A percentile compares a stretch with the other conserved stretches of the same genome.
Conservation (phyloP, 2,113 vertebrate species). For the Scartelaos histophorus region DNA sequence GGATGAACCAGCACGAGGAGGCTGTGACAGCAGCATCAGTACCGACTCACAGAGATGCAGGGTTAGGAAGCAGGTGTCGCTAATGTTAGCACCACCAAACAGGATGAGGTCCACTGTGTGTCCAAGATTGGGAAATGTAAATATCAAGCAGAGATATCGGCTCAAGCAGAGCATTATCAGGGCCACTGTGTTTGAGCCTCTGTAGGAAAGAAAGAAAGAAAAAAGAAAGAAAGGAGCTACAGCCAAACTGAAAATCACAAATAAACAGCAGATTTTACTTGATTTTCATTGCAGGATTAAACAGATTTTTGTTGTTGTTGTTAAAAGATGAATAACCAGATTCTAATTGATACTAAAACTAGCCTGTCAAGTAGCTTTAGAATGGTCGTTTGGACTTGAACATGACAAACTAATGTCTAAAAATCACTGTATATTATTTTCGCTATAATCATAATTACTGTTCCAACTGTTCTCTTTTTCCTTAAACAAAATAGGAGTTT, state of each 20-base stretch:
- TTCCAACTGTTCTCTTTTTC: background rate
- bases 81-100: background rate
- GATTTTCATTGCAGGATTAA: no score
- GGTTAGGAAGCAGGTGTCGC: slow-evolving; percentile 38
- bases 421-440: no score
- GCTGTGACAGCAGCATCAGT: slow-evolving; percentile 34
- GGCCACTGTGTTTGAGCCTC: background rate
- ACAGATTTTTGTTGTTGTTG: no score
- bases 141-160: background rate
- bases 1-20: slow-evolving; percentile 36
- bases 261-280: no score
- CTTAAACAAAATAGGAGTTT: background rate
- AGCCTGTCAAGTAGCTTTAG: no score
- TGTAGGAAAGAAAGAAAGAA: background rate
- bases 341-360: no score
- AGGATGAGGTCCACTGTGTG: background rate
- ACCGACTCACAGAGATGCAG: slow-evolving; percentile 36
- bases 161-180: no score
- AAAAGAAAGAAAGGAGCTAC: background rate
- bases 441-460: no score
- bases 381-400: no score
- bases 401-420: no score
- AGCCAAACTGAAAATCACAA: no score
- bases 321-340: no score
- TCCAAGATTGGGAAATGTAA: slow-evolving; percentile 1